Base-by-base conservation (phyloP, 2,113 vertebrate species). In the Cepphus grylle region DNA sequence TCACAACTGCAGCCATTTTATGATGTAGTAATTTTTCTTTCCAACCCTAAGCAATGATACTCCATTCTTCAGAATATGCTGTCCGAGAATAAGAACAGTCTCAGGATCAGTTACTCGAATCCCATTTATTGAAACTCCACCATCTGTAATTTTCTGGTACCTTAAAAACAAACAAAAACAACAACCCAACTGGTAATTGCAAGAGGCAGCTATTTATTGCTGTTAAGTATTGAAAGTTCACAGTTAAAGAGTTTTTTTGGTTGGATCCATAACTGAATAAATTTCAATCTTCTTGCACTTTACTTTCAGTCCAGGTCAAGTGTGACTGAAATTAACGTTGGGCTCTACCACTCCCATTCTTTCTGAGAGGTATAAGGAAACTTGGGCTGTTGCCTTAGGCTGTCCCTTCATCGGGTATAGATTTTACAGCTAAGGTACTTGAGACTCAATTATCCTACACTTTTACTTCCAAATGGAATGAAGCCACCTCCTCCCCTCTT, bases 91-190 rank as follows among this genome's bases (percentile, higher is more conserved):
- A 86, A 99, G 98, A 38, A 99, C 97, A 94, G 99, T 97, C 91
- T 99, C 99, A 0, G 99, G 99, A 83, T 99, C 98, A 34, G 98
- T 98, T 19, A 97, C 94, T 81, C 97, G 97, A 56, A 67, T 97
- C 96, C 99, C 99, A 95, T 99, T 99, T 96, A 99, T 98, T 96
- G 98, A 99, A 88, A 99, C 99, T 26, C 98, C 99, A 29, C 99
- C 99, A 38, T 98, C 97, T 53, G 96, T 98, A 90, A 99, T 98
- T 97, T 99, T 99, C 87, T 88, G 98, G 96, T 99, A 99, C 96
- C 99, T 99, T 97, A 30, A 97, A 97, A 94, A 7, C 86, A 20
- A 86, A 88, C 82, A 91, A 67, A 1, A 23, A 81, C 50, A 80
- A 18, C 40, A 7, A 9, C 59, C 9, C 5, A 58, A 30, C 6